Evolutionary conservation across 2,797 vertebrate species (phyloP).

Genomic region (Gallinago stenura): DNA sequence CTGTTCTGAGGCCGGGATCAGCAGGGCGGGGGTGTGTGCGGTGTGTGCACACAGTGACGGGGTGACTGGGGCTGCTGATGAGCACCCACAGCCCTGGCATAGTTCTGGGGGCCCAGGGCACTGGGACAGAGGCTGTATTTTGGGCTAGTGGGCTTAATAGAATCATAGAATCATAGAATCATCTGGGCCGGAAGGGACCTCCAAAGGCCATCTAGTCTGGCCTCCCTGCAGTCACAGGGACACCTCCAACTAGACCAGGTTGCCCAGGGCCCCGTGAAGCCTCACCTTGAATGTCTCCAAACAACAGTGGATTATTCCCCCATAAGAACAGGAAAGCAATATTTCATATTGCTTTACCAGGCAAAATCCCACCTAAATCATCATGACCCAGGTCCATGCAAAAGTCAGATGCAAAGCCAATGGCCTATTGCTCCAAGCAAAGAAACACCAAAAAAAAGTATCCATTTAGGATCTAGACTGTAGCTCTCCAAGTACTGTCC

Average conservation of each 20-base stretch:
- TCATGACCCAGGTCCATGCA: background rate
- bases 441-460: background rate
- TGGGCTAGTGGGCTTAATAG: background rate
- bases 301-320: background rate
- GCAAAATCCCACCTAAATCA: background rate
- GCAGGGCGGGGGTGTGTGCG: fast-evolving
- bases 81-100: background rate
- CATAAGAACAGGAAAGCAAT: background rate
- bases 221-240: too few species aligned
- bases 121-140: background rate
- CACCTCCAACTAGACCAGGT: too few species aligned
- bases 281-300: background rate
- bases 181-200: too few species aligned
- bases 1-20: background rate
- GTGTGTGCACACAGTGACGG: fast-evolving
- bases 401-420: background rate
- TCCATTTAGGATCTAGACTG: background rate
- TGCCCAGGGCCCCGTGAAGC: too few species aligned
- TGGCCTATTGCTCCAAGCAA: background rate
- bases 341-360: background rate
- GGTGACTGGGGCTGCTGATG: background rate
- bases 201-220: too few species aligned
- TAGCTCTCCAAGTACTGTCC: background rate
- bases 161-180: too few species aligned
- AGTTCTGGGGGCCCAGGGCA: background rate